Evolutionary conservation across 2,888 invertebrate genomes (phyloP), one percentile per base, ranked within the genome.

Genomic region (Chrysolina americana): DNA sequence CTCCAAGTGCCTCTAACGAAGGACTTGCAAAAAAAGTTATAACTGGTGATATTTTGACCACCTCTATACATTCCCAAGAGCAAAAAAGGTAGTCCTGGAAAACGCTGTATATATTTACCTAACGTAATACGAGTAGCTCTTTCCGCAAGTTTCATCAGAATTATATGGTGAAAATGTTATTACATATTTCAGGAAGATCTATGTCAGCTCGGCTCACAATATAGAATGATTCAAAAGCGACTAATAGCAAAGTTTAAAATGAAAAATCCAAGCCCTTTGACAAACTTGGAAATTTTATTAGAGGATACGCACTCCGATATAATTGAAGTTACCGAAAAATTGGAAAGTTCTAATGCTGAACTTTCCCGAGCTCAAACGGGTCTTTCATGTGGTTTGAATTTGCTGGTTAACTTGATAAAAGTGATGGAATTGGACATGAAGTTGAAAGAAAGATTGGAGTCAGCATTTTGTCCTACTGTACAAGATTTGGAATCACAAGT

Each of bases 191-290:
- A 91, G 90, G 88, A 89, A 48, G 88, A 90, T 71, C 81, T 91
- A 44, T 87, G 88, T 44, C 87, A 91, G 70, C 88, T 93, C 59
- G 92, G 94, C 78, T 90, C 91, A 41, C 96, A 96, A 86, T 94
- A 94, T 86, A 91, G 94, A 63, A 89, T 94, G 72, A 91, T 96
- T 47, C 95, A 96, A 87, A 93, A 94, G 84, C 89, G 93, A 76
- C 89, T 96, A 48, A 89, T 96, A 76, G 92, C 94, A 2, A 93
- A 94, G 84, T 94, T 94, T 84, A 94, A 95, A 79, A 94, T 96
- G 73, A 91, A 94, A 84, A 95, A 94, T 68, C 94, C 94, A 0
- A 91, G 92, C 1, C 92, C 95, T 56, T 89, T 96, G 75, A 91
- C 92, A 62, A 92, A 93, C 72, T 87, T 96, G 66, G 94, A 94